phyloP scores from a whole-genome alignment of 2,888 invertebrate genomes.

The Sphaeridia pumilis region DNA sequence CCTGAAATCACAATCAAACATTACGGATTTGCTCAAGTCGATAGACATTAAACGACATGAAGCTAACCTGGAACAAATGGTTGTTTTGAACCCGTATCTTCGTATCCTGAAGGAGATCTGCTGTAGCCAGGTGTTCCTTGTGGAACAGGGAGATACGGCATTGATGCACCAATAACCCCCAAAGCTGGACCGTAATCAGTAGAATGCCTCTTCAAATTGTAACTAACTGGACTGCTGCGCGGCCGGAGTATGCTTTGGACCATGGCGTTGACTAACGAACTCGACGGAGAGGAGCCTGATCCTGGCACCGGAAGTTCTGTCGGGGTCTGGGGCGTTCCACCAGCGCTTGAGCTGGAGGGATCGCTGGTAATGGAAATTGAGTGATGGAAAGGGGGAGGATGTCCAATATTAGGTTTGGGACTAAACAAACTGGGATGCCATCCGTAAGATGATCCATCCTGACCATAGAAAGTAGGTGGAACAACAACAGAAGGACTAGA shows the following conservation, averaged over 20 bases:
- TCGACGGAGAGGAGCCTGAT: not conserved
- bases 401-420: not conserved
- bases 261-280: not conserved
- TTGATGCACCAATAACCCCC: not conserved
- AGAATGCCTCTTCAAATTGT: conserved; percentile 22
- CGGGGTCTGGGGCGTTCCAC: not conserved
- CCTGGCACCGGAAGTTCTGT: too few species aligned
- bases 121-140: not conserved
- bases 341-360: not conserved
- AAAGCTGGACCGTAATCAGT: conserved; percentile 19
- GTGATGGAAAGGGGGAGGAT: not conserved
- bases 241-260: not conserved
- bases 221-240: not conserved
- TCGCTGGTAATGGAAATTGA: not conserved
- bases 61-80: not conserved
- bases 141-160: not conserved
- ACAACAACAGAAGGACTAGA: not conserved
- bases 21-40: too few species aligned
- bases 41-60: too few species aligned
- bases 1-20: not conserved
- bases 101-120: not conserved
- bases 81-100: not conserved
- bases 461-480: not conserved
- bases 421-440: not conserved
- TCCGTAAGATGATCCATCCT: not conserved